Base-by-base conservation (phyloP, 1,140 invertebrate species). In the Achroia grisella region DNA sequence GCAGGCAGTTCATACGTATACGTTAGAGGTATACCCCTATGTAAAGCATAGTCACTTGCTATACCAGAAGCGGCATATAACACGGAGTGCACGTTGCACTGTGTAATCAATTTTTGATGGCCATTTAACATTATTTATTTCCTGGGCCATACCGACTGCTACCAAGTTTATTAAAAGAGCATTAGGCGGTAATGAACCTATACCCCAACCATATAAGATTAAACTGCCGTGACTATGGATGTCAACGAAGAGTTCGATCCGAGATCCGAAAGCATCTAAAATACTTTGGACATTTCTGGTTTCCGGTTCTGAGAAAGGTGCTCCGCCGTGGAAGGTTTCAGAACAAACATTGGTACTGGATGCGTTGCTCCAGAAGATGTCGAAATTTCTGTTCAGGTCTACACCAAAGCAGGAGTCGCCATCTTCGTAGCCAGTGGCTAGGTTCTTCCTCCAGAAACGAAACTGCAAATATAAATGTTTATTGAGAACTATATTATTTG, bases 281-380 rank as follows among this genome's bases (percentile, higher is more conserved):
- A 87, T 87, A 31, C 87, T 62, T 0, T 85, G 75, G 2, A 91
- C 71, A 10, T 87, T 74, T 10, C 56, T 60, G 0, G 89, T 89
- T 71, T 94, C 93, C 0, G 86, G 79, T 76, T 94, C 93, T 0
- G 92, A 93, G 61, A 92, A 92, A 0, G 91, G 56, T 17, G 62
- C 60, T 0, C 74, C 42, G 1, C 93, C 93, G 34, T 89, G 89
- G 73, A 89, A 94, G 5, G 86, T 89, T 0, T 92, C 89, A 10
- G 67, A 75, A 65, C 93, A 94, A 0, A 41, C 44, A 8, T 15
- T 28, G 32, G 65, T 83, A 43, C 91, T 93, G 4, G 92, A 92
- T 0, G 92, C 92, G 10, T 56, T 54, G 4, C 81, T 88, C 91
- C 91, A 93, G 29, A 87, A 71, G 56, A 76, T 57, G 23, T 71